Base-by-base conservation (phyloP, 2,888 invertebrate species). In the Emmelina monodactyla region DNA sequence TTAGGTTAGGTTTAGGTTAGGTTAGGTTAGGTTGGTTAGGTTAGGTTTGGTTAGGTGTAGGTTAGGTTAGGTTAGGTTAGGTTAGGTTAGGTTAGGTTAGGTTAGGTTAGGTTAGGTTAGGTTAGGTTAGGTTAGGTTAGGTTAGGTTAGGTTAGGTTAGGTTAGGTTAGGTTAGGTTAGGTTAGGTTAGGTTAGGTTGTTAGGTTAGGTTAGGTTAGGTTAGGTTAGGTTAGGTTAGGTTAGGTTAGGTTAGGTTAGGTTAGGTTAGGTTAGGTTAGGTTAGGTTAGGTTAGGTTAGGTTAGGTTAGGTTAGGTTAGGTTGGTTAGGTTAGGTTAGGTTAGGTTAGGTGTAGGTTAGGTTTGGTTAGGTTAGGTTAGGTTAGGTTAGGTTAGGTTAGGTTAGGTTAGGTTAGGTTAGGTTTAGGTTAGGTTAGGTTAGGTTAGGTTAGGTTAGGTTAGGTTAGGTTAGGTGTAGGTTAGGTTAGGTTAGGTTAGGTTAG, bases 301-400 rank as follows among this genome's bases (percentile, higher is more conserved):
- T 40, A 40, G 37, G 37, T 37, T 40, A 40, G 40, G 40, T 40
- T 40, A 40, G 40, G 40, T 40, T 40, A 40, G 40, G 37, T 40
- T 40, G 40, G 40, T 40, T 40, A 37, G 37, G 40, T 40, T 37
- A 37, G 40, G 37, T 40, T 37, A 40, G 40, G 40, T 40, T 40
- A 40, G 40, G 40, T 40, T 40, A 35, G 37, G 40, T 40, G n/a
- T 37, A 40, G 40, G 40, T 40, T 40, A 40, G 40, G 37, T 40
- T 40, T 35, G 40, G 40, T 37, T 40, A 34, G 37, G 37, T 37
- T 40, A 37, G 37, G 37, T 40, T 37, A 35, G 37, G 40, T 40
- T 35, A 35, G 39, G 35, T 35, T 34, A 34, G 32, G 36, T 36
- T 36, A 32, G 36, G 36, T 22, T 25, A 32, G 35, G 31, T 31